Conservation (phyloP, 2,797 vertebrate genomes). For the Sardinella longiceps region DNA sequence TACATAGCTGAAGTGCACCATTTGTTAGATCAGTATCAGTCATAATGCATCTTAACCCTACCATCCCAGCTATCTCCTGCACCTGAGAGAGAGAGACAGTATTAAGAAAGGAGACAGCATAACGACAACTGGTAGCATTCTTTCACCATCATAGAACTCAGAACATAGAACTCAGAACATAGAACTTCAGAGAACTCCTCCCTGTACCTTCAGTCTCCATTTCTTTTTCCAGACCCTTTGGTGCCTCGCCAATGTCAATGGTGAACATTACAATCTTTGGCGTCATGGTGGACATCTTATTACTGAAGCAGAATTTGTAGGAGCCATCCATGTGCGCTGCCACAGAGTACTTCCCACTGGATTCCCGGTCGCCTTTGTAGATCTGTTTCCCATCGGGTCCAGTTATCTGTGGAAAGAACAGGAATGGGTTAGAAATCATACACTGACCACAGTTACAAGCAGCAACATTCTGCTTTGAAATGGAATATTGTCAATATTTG, state of each 20-base stretch:
- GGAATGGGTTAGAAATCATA: neutral
- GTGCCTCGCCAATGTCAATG: slow-evolving; percentile 96
- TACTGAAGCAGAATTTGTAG: slow-evolving; percentile 99
- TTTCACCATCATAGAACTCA: neutral
- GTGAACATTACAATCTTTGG: slow-evolving; percentile 99
- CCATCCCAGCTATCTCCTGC: slow-evolving; percentile 82
- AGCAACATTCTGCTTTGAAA: too few species aligned
- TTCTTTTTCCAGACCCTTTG: slow-evolving; percentile 85
- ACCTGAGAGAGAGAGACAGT: slow-evolving; percentile 53
- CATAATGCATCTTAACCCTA: slow-evolving; percentile 64
- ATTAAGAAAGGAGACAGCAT: neutral
- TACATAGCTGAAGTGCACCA: slow-evolving; percentile 54
- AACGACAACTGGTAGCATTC: neutral
- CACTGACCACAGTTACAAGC: too few species aligned
- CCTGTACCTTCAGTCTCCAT: slow-evolving; percentile 97
- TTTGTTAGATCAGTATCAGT: slow-evolving; percentile 50
- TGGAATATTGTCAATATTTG: too few species aligned
- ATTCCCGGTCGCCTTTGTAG: slow-evolving; percentile 95
- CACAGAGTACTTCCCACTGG: slow-evolving; percentile 97
- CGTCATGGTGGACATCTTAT: slow-evolving; percentile 99
- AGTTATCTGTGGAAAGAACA: slow-evolving; percentile 81
- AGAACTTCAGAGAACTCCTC: too few species aligned
- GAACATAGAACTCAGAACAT: neutral
- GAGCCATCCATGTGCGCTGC: slow-evolving; percentile 98
- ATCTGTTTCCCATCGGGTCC: slow-evolving; percentile 97